A percentile compares a stretch with the other conserved stretches of the same genome.
Conservation (phyloP, 2,888 invertebrate species). For the Heliconius charithonia region DNA sequence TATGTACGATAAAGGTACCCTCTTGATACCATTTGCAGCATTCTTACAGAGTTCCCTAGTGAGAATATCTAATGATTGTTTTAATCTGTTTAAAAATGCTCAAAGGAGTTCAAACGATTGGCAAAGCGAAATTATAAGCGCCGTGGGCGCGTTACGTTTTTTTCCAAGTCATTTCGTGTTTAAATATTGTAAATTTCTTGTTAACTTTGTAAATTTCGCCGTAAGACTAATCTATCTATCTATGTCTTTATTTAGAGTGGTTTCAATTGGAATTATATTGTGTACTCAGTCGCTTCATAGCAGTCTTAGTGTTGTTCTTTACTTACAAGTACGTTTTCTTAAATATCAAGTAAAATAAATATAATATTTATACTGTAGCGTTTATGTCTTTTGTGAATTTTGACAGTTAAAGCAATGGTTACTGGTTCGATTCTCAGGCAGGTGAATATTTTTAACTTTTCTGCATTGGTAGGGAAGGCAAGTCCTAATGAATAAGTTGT, state of each 20-base stretch:
- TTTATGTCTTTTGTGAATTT: too few relatives aligned
- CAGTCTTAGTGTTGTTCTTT: not conserved
- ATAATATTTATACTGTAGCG: too few relatives aligned
- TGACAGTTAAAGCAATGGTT: too few relatives aligned
- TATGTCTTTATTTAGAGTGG: not conserved
- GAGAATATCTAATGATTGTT: conserved; percentile 80
- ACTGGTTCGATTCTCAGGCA: too few relatives aligned
- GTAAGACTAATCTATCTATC: conserved; percentile 5
- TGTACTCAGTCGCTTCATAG: not conserved
- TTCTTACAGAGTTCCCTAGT: conserved; percentile 54
- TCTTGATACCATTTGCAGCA: conserved; percentile 19
- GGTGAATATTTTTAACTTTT: too few relatives aligned
- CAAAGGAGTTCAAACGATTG: conserved; percentile 70
- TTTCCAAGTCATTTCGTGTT: conserved; percentile 37
- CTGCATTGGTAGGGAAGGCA: too few relatives aligned
- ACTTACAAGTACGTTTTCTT: not conserved
- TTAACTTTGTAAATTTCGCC: conserved; percentile 30
- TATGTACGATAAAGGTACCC: not conserved
- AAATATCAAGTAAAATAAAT: not conserved
- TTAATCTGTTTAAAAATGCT: conserved; percentile 79
- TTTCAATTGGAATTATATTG: not conserved
- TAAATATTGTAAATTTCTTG: conserved; percentile 43
- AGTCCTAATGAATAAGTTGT: too few relatives aligned
- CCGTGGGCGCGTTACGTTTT: conserved; percentile 39
- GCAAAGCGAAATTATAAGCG: conserved; percentile 43